Evolutionary conservation across 2,888 invertebrate genomes (phyloP), one percentile per base, ranked within the genome.

Genomic region (Drosophila bunnanda): DNA sequence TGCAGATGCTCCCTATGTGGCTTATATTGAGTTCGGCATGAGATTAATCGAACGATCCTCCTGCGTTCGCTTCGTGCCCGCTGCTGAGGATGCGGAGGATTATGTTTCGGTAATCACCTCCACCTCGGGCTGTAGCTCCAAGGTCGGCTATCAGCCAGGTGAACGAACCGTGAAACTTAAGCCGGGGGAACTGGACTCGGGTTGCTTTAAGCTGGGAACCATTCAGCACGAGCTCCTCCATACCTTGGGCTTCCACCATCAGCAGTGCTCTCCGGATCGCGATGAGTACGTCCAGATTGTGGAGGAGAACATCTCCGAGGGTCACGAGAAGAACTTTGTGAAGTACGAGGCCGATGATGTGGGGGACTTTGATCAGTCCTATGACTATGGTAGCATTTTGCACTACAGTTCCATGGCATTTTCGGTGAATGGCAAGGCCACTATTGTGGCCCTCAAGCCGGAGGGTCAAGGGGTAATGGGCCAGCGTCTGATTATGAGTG

Each of bases 181-280:
- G 32, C 68, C 78, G 0, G 76, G 59, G 34, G 25, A 38, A 0
- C 44, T 90, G 43, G 88, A 87, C 5, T 34, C 10, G 0, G 91
- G 91, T 0, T 92, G 92, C 62, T 92, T 92, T 17, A 76, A 62
- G 8, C 32, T 88, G 38, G 91, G 89, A 5, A 96, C 96, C 0
- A 94, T 96, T 0, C 92, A 96, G n/a, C 97, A 97, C 80, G 96
- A 97, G 89, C 91, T 96, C 55, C 94, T 96, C 91, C 97, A 97
- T 85, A 95, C 95, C 0, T 82, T 95, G 10, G 96, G 96, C 0
- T 96, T 97, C 90, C 93, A 95, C 89, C 96, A 97, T 90, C 96
- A 96, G 83, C 97, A 97, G 89, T 95, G 95, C 82, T 93, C 96
- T 0, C 93, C 93, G 1, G 95, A 96, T 86, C 93, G 96, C 0